Evolutionary conservation across 2,888 invertebrate genomes (phyloP), one percentile per base, ranked within the genome.

Genomic region (Leptogaster cylindrica): DNA sequence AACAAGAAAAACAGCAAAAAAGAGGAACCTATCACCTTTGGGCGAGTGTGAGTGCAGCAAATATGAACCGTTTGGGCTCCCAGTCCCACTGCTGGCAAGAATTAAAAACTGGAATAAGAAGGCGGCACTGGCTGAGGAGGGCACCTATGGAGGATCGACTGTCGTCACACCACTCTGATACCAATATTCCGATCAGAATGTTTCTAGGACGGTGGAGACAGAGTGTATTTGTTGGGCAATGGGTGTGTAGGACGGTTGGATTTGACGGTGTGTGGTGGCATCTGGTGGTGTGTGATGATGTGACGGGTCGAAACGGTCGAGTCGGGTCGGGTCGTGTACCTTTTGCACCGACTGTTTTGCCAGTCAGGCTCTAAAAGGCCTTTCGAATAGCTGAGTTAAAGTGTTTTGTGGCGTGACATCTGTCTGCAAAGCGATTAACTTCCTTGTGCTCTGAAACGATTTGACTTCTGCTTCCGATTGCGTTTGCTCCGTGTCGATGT

Each of bases 281-380:
- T 41, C 27, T 61, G 48, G 52, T 65, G 55, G 41, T 44, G 18
- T 63, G 65, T 41, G 67, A 64, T 67, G 79, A 78, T 80, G 79
- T 79, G 79, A 80, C 80, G 80, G 81, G 81, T 81, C 81, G 81
- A 78, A 78, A 77, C 78, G 80, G 80, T 80, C 80, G 80, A 79
- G 81, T 81, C 81, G 81, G 81, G 81, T 81, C 81, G 81, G 81
- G 81, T 81, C 81, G 81, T 81, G 81, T 81, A 81, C 81, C 81
- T 81, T 81, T 81, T 81, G 81, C 81, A 81, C 81, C 79, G 79
- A 81, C 79, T 79, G 79, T 81, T 80, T 77, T 80, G 80, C 77
- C 81, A 81, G 81, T 81, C 81, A 81, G 81, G 79, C 81, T 80
- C 79, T 81, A 79, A 79, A 78, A 80, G 80, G 81, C 81, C 81